Percentiles rank a stretch among this genome's conserved stretches.
These are phyloP conservation scores for Odontocerum albicorne DNA, from an alignment of 2,888 invertebrate genomes.

Conservation along the genomic window DNA sequence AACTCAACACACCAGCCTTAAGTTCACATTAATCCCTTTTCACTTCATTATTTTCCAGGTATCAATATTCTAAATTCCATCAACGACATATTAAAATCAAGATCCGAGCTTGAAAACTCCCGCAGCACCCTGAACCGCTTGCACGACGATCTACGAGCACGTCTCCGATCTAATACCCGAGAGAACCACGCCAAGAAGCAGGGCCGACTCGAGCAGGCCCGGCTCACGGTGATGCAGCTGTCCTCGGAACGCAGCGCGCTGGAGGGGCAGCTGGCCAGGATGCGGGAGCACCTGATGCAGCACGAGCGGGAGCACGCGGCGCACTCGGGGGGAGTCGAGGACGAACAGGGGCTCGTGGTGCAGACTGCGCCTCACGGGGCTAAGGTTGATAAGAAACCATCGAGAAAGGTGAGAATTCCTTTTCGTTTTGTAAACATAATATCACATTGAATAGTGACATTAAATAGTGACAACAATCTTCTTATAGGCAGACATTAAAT, in stretches of 20 bases:
- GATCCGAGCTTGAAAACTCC: slow-evolving; percentile 51
- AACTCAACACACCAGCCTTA: too few relatives aligned
- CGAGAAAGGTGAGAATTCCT: slow-evolving; percentile 32
- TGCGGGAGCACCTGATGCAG: slow-evolving; percentile 51
- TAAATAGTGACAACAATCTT: too few relatives aligned
- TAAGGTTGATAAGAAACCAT: slow-evolving; percentile 30
- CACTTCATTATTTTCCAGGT: slow-evolving; percentile 41
- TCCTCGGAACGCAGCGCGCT: slow-evolving; percentile 16
- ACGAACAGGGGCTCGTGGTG: slow-evolving; percentile 35
- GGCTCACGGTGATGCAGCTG: slow-evolving; percentile 2
- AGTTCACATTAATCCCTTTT: too few relatives aligned
- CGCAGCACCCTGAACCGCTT: slow-evolving; percentile 47
- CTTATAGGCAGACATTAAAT: too few relatives aligned
- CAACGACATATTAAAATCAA: slow-evolving; percentile 52
- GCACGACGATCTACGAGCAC: slow-evolving; percentile 50
- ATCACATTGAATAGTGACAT: too few relatives aligned
- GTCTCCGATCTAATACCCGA: slow-evolving; percentile 49
- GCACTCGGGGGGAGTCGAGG: slow-evolving; percentile 36
- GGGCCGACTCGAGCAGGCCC: slow-evolving; percentile 14
- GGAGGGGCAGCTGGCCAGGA: slow-evolving; percentile 47
- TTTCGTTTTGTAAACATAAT: too few relatives aligned
- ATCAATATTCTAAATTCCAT: slow-evolving; percentile 53
- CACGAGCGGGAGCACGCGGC: slow-evolving; percentile 49
- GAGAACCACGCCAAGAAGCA: slow-evolving; percentile 46
- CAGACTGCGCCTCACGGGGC: slow-evolving; percentile 43